These are phyloP conservation scores for Empis livida DNA, from an alignment of 2,888 invertebrate genomes.

Conservation along the genomic window DNA sequence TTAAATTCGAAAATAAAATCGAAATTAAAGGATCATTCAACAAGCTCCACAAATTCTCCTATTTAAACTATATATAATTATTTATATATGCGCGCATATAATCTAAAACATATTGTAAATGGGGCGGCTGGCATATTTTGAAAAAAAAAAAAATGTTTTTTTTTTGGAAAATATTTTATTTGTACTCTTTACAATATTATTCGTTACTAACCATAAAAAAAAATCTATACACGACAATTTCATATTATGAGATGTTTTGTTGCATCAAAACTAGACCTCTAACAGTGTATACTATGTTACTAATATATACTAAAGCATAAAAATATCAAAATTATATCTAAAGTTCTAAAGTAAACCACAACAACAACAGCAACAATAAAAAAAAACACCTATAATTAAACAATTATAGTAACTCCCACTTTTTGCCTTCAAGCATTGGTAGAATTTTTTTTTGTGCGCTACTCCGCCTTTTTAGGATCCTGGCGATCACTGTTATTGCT, in stretches of 20 bases:
- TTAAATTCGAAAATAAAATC: too few species aligned
- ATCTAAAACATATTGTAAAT: too few species aligned
- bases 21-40: too few species aligned
- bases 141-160: too few species aligned
- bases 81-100: too few species aligned
- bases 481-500: not conserved
- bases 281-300: too few species aligned
- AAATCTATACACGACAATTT: not conserved
- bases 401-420: constrained; percentile 39
- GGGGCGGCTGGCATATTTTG: too few species aligned
- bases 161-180: too few species aligned
- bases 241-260: not conserved
- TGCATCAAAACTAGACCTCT: not conserved
- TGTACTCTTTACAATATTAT: too few species aligned
- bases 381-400: constrained; percentile 37
- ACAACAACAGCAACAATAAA: constrained; percentile 14
- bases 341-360: not conserved
- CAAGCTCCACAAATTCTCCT: too few species aligned
- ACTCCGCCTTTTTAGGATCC: constrained; percentile 34
- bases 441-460: constrained; percentile 28
- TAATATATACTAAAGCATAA: not conserved
- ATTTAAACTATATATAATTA: too few species aligned
- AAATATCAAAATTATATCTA: not conserved
- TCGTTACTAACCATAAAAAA: too few species aligned
- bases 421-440: constrained; percentile 30